These are phyloP conservation scores for Chondrosia reniformis DNA, from an alignment of 37 sponge, comb jelly and placozoan genomes.

Conservation along the genomic window DNA sequence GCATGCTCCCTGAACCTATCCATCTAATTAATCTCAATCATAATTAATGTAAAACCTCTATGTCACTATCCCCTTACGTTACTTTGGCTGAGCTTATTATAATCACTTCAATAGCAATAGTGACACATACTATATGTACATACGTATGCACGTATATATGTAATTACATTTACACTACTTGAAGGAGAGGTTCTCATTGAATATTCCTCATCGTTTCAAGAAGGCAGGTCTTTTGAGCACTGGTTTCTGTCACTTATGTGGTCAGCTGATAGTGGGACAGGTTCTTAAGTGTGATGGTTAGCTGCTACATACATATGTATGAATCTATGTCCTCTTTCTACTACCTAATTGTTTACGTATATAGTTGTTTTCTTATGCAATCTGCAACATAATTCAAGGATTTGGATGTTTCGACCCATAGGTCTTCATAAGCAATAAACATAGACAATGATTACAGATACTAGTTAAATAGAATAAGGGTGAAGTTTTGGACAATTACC, in stretches of 20 bases:
- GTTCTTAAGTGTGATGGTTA: slow-evolving; percentile 53
- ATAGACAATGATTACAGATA: too few relatives aligned
- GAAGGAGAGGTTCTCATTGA: slow-evolving; percentile 87
- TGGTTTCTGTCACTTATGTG: slow-evolving; percentile 90
- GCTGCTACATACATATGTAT: neutral
- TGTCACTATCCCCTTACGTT: slow-evolving; percentile 77
- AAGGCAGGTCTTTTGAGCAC: slow-evolving; percentile 54
- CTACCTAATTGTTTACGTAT: too few relatives aligned
- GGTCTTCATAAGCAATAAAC: too few relatives aligned
- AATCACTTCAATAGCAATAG: neutral
- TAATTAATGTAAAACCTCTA: too few relatives aligned
- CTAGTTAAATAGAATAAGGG: too few relatives aligned
- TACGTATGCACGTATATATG: neutral
- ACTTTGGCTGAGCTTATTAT: neutral
- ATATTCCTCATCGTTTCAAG: slow-evolving; percentile 89
- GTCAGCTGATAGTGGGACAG: slow-evolving; percentile 71
- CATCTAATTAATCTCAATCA: too few relatives aligned
- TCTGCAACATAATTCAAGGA: too few relatives aligned
- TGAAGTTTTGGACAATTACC: too few relatives aligned
- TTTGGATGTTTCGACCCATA: too few relatives aligned
- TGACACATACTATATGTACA: neutral
- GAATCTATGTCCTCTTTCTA: too few relatives aligned
- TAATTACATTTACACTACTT: slow-evolving; percentile 37
- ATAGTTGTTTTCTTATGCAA: too few relatives aligned
- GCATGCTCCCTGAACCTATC: too few relatives aligned